Percentiles rank a stretch among this genome's conserved stretches.
Evolutionary conservation across 2,113 vertebrate species (phyloP).

Genomic region (Bos taurus): ARS-UCD2.0 NC_037348.1:19340001-19340500

Average conservation of each 20-base stretch:
- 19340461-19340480: neutral
- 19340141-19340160: neutral
- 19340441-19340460: neutral
- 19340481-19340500: neutral
- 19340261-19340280: neutral
- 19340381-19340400: neutral
- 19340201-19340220: neutral
- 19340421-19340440: neutral
- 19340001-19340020: neutral
- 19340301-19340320: neutral
- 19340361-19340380: neutral
- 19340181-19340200: neutral
- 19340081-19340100: fast-evolving
- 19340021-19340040: neutral
- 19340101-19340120: neutral
- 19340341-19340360: neutral
- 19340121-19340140: neutral
- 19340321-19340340: neutral
- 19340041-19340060: neutral
- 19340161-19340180: neutral
- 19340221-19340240: neutral
- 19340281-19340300: neutral
- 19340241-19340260: neutral
- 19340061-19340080: neutral
- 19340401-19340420: neutral